These are phyloP conservation scores for Hirtodrosophila histrioides DNA, from an alignment of 2,888 invertebrate species.

Conservation along the genomic window DNA sequence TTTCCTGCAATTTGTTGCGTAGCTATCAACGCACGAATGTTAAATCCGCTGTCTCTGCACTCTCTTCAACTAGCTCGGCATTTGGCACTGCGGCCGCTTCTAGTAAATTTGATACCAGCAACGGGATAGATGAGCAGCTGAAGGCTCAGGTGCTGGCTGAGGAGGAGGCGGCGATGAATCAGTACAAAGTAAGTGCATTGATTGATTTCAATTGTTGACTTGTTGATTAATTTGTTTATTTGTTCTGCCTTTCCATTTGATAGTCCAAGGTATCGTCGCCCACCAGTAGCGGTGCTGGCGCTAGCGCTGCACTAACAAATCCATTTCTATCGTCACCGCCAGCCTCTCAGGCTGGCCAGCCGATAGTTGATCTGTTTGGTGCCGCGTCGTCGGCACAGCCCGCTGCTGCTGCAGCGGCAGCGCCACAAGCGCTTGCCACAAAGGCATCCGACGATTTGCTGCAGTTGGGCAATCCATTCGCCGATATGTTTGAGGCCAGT, in stretches of 20 bases:
- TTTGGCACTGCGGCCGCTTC: constrained; percentile 93
- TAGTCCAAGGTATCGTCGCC: constrained; percentile 92
- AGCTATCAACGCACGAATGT: constrained; percentile 93
- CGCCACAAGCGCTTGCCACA: constrained; percentile 74
- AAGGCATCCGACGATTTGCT: constrained; percentile 95
- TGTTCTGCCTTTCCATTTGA: constrained; percentile 32
- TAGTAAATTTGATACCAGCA: constrained; percentile 88
- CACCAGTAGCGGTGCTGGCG: constrained; percentile 86
- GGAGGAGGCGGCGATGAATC: constrained; percentile 97
- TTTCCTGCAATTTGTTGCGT: constrained; percentile 72
- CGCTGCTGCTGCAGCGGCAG: constrained; percentile 84
- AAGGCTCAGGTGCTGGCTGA: constrained; percentile 95
- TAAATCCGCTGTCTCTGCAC: constrained; percentile 93
- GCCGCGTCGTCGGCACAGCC: constrained; percentile 82
- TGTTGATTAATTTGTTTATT: constrained; percentile 27
- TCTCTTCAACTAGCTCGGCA: constrained; percentile 94
- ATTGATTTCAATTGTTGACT: constrained; percentile 9
- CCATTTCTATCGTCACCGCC: constrained; percentile 92
- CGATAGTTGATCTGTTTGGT: constrained; percentile 93
- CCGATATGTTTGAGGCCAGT: constrained; percentile 93
- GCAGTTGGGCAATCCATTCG: constrained; percentile 95
- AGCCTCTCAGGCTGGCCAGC: constrained; percentile 85
- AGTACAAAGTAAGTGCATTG: constrained; percentile 91
- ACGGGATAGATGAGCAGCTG: constrained; percentile 93
- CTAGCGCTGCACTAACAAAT: constrained; percentile 89